Conservation (phyloP, 2,888 invertebrate genomes). For the Leucophenga montana region DNA sequence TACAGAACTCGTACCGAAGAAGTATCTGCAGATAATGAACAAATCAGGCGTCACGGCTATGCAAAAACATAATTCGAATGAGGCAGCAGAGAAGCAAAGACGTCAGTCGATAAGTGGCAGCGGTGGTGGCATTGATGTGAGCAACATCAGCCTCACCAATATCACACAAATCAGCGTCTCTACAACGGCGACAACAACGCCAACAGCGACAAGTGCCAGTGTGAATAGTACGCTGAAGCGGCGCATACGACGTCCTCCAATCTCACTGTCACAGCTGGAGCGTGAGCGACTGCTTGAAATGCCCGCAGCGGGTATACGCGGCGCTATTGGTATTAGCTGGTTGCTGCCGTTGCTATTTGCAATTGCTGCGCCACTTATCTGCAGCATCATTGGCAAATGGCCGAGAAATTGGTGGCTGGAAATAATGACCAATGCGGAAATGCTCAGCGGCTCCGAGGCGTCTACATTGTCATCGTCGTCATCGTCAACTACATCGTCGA, state of each 20-base stretch:
- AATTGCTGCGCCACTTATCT: slow-evolving; percentile 71
- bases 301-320: slow-evolving; percentile 66
- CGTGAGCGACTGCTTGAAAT: slow-evolving; percentile 8
- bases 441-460: slow-evolving; percentile 7
- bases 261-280: slow-evolving; percentile 25
- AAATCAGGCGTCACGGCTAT: slow-evolving; percentile 47
- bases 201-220: slow-evolving; percentile 12
- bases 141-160: slow-evolving; percentile 51
- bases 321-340: slow-evolving; percentile 73
- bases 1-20: slow-evolving; percentile 71
- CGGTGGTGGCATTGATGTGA: slow-evolving; percentile 3
- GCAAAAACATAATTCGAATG: slow-evolving; percentile 33
- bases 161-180: slow-evolving; percentile 59
- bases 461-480: not conserved
- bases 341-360: slow-evolving; percentile 71
- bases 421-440: slow-evolving; percentile 55
- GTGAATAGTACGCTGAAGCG: slow-evolving; percentile 1
- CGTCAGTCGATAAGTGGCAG: slow-evolving; percentile 37
- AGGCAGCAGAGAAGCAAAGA: not conserved
- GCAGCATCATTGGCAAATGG: slow-evolving; percentile 73
- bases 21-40: slow-evolving; percentile 60
- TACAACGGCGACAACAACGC: slow-evolving; percentile 37
- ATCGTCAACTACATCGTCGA: slow-evolving; percentile 31
- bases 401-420: slow-evolving; percentile 79
- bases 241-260: slow-evolving; percentile 28